phyloP scores from a whole-genome alignment of 2,888 invertebrate species.

The Julus scanicus region DNA sequence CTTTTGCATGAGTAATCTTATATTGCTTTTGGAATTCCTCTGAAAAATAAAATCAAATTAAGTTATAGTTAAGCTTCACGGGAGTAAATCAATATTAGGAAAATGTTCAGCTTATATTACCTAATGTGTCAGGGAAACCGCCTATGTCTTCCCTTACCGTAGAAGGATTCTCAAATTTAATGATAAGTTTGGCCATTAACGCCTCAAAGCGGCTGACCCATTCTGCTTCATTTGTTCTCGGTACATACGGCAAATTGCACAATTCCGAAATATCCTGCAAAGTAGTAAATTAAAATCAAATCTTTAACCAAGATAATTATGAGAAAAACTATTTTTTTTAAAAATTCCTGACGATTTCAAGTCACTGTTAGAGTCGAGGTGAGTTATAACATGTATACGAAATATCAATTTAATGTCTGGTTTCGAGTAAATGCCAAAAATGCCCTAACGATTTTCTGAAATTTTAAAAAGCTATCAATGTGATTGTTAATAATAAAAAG shows the following conservation, averaged over 20 bases:
- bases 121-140: conserved; percentile 48
- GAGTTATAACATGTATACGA: too few relatives aligned
- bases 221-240: conserved; percentile 58
- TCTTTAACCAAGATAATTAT: too few relatives aligned
- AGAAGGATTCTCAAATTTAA: conserved; percentile 59
- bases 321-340: too few relatives aligned
- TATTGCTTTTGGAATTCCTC: conserved; percentile 47
- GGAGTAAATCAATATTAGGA: not conserved
- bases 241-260: conserved; percentile 56
- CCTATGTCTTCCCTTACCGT: not conserved
- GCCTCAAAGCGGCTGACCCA: conserved; percentile 59
- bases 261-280: conserved; percentile 54
- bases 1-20: not conserved
- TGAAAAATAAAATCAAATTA: conserved; percentile 5
- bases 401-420: too few relatives aligned
- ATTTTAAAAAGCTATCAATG: too few relatives aligned
- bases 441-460: too few relatives aligned
- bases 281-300: conserved; percentile 5
- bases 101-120: not conserved
- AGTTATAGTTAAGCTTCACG: too few relatives aligned
- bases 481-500: not conserved
- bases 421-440: too few relatives aligned
- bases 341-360: too few relatives aligned
- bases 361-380: too few relatives aligned
- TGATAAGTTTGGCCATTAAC: conserved; percentile 58